Percentiles rank a stretch among this genome's conserved stretches.
Conservation (phyloP, 2,888 invertebrate species). For the Plebejus melissa region DNA sequence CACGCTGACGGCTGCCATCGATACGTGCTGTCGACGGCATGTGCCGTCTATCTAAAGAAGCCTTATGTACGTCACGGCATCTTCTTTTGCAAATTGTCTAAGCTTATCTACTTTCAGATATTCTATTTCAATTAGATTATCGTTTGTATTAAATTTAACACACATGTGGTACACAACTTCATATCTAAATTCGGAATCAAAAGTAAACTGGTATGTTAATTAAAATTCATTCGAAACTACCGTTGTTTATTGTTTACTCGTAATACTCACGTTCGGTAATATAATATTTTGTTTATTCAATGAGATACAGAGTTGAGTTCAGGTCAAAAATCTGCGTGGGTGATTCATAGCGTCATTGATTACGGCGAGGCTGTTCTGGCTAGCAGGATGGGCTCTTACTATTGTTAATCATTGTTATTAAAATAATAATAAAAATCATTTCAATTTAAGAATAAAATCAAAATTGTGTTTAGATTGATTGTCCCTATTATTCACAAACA, state of each 20-base stretch:
- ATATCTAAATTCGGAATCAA: slow-evolving; percentile 1
- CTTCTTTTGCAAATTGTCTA: no score
- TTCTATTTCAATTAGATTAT: not conserved
- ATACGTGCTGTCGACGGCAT: no score
- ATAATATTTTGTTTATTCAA: slow-evolving; percentile 24
- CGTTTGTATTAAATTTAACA: not conserved
- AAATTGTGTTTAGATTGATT: no score
- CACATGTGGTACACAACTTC: not conserved
- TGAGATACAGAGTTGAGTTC: slow-evolving; percentile 14
- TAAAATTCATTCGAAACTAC: slow-evolving; percentile 12
- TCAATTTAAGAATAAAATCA: no score
- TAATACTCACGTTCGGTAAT: slow-evolving; percentile 14
- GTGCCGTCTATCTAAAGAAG: no score
- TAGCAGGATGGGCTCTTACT: not conserved
- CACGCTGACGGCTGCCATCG: no score
- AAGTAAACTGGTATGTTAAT: not conserved
- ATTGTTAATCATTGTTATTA: not conserved
- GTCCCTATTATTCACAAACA: no score
- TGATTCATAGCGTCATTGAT: slow-evolving; percentile 12
- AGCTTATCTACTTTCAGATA: not conserved
- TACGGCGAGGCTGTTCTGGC: not conserved
- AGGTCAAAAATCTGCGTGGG: slow-evolving; percentile 27
- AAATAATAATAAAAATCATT: no score
- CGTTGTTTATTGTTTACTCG: slow-evolving; percentile 2
- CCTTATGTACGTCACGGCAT: no score